Base-by-base conservation (phyloP, 2,113 vertebrate genomes). In the Holacanthus passer region DNA sequence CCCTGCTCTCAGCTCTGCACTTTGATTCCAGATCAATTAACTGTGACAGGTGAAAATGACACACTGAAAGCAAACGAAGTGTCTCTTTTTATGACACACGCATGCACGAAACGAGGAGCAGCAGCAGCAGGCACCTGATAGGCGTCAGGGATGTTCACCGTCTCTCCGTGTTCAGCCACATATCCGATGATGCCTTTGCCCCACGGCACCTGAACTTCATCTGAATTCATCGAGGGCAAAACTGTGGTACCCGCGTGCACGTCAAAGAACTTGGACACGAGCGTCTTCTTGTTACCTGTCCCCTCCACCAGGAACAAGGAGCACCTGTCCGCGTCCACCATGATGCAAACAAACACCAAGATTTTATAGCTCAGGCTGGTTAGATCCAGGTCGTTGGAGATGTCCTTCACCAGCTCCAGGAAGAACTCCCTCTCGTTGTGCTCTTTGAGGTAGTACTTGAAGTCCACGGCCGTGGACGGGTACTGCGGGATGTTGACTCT, bases 161-260 rank as follows among this genome's bases (percentile, higher is more conserved):
- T 99, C 93, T 99, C 97, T 74, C 98, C 98, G 64, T 99, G 98
- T 71, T 99, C 97, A 16, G 97, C 97, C 77, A 99, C 98, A 81
- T 99, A 99, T 88, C 98, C 98, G 89, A 99, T 97, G 91, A 99
- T 99, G 5, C 98, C 98, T 92, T 99, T 99, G 43, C 98, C 98
- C 98, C 98, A 99, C 20, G 97, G 98, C 88, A 99, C 98, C 91
- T 99, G 98, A 80, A 99, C 98, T 92, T 99, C 98, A 75, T 96
- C 95, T 76, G 97, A 97, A 93, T 97, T 96, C 86, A 96, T 95
- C 56, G 96, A 97, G 48, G 98, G 97, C 50, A 99, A 92, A 77
- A 99, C 91, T 1, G 98, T 96, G 74, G 97, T 99, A 13, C 98
- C 98, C 6, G 97, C 97, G 56, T 99, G 98, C 80, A 99, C 97